Conservation (phyloP, 37 sponge, comb jelly and placozoan genomes). For the Geodia barretti region DNA sequence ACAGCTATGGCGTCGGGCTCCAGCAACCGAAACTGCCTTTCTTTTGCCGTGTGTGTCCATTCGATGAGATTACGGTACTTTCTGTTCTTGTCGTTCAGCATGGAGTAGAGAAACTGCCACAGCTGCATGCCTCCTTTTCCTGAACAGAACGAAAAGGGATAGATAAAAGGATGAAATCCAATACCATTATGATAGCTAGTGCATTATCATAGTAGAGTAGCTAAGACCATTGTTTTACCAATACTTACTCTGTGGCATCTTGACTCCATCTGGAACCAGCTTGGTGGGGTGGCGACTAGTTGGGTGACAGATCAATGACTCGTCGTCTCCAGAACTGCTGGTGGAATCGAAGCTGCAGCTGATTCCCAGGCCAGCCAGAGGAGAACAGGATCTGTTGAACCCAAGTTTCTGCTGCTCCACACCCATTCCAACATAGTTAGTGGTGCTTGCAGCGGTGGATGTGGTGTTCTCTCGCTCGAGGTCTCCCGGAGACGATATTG, state of each 20-base stretch:
- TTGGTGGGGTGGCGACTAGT: background rate
- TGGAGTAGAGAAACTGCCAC: conserved; percentile 87
- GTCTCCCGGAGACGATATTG: conserved; percentile 43
- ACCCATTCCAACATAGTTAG: background rate
- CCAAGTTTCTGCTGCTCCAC: background rate
- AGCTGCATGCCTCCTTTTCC: conserved; percentile 89
- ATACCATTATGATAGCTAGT: too few relatives aligned
- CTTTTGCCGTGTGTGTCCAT: conserved; percentile 51
- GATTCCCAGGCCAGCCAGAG: background rate
- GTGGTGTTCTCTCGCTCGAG: conserved; percentile 6
- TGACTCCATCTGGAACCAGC: conserved; percentile 46
- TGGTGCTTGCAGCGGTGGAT: background rate
- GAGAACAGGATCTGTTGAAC: too few relatives aligned
- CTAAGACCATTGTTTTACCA: background rate
- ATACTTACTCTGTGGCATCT: conserved; percentile 70
- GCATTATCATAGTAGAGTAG: too few relatives aligned
- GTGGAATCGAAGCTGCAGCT: background rate
- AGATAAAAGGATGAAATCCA: background rate
- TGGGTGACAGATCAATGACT: background rate
- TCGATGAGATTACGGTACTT: conserved; percentile 67
- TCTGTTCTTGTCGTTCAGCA: conserved; percentile 57
- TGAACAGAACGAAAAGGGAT: conserved; percentile 5
- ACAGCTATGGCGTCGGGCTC: conserved; percentile 88
- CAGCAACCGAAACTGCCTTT: conserved; percentile 72
- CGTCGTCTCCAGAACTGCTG: background rate